Evolutionary conservation across 2,797 vertebrate species (phyloP).

Genomic region (Gambusia yucatana): DNA sequence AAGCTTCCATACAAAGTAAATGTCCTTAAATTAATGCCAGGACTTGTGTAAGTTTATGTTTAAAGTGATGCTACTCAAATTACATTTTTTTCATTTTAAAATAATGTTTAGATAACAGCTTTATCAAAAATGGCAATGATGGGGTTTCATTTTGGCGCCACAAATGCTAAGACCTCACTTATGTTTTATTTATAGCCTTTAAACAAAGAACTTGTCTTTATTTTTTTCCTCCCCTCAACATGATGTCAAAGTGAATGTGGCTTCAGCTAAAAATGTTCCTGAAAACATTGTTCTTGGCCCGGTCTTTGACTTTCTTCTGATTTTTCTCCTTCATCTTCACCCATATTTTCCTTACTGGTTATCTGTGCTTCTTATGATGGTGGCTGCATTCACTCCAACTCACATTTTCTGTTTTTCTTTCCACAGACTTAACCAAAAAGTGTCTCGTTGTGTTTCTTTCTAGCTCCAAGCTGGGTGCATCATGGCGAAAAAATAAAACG

Average conservation of each 20-base stretch:
- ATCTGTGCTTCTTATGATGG: not conserved
- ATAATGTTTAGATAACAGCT: not conserved
- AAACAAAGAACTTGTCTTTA: not conserved
- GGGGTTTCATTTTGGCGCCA: not conserved
- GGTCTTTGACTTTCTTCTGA: not conserved
- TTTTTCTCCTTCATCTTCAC: not conserved
- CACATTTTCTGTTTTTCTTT: constrained; percentile 1
- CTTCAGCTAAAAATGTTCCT: not conserved
- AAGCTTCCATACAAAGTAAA: not conserved
- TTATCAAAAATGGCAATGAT: not conserved
- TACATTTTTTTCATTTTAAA: not conserved
- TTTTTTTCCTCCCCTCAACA: not conserved
- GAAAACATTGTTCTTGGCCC: not conserved
- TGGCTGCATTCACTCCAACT: not conserved
- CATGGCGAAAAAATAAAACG: not conserved
- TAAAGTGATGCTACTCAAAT: not conserved
- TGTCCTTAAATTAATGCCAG: not conserved
- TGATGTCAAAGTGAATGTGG: not conserved
- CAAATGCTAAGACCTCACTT: not conserved
- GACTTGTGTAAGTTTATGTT: not conserved
- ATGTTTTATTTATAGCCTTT: not conserved
- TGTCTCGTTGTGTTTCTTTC: not conserved
- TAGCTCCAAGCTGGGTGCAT: not conserved
- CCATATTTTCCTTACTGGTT: not conserved
- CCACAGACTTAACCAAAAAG: not conserved